phyloP scores from a whole-genome alignment of 2,113 vertebrate genomes.

The Riparia riparia region DNA sequence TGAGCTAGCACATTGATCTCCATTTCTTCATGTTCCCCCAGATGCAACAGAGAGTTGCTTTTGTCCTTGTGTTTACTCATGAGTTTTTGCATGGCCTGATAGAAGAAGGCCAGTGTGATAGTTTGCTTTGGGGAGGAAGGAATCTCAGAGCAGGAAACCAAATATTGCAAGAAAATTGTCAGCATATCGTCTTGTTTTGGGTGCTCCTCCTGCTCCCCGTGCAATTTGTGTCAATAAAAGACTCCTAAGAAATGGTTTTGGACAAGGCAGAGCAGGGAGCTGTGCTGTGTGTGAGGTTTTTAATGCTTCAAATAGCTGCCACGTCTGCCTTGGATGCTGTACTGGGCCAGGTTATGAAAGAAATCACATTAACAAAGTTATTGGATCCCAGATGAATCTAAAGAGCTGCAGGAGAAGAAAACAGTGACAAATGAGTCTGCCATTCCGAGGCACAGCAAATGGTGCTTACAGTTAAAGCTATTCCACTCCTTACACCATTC shows the following conservation, averaged over 20 bases:
- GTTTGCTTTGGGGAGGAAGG: background rate
- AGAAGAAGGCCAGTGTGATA: background rate
- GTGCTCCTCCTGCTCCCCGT: background rate
- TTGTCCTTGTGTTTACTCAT: background rate
- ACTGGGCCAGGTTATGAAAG: background rate
- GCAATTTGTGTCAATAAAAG: background rate
- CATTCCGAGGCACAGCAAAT: background rate
- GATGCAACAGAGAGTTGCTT: background rate
- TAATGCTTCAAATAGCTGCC: background rate
- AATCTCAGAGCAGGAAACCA: background rate
- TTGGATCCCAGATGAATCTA: conserved; percentile 43
- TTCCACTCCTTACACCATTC: background rate
- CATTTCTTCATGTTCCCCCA: background rate
- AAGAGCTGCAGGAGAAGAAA: conserved; percentile 48
- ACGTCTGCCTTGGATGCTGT: background rate
- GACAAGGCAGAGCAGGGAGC: background rate
- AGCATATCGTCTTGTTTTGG: background rate
- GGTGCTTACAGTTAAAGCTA: background rate
- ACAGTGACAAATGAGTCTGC: conserved; percentile 67
- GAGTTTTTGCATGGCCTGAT: background rate
- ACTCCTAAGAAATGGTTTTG: background rate
- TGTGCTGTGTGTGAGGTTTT: background rate
- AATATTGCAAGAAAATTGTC: background rate
- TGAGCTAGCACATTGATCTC: background rate
- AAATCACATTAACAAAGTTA: conserved; percentile 60